A percentile compares a stretch with the other conserved stretches of the same genome.
These are phyloP conservation scores for Amphilophus citrinellus DNA, from an alignment of 2,113 vertebrate species.

Conservation along the genomic window DNA sequence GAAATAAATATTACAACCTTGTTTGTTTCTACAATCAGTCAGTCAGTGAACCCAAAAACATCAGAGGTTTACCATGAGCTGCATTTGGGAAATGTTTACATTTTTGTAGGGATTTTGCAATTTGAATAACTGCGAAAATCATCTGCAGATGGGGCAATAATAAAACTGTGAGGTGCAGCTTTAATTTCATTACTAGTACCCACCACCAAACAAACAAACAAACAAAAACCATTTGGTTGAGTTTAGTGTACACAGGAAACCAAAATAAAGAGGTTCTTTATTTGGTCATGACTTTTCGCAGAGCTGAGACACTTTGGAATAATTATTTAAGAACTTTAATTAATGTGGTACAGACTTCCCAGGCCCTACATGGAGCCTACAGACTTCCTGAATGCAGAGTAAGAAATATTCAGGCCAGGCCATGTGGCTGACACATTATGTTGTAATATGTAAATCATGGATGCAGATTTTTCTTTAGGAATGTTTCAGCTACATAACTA, in stretches of 20 bases:
- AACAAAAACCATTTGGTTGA: neutral
- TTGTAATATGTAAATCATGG: constrained; percentile 43
- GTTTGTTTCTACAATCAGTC: neutral
- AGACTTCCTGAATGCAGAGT: neutral
- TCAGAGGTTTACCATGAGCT: no score
- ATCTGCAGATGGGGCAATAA: neutral
- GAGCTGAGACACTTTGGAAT: neutral
- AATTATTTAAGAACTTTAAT: neutral
- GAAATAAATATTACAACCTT: no score
- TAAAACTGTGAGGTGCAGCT: neutral
- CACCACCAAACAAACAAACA: no score
- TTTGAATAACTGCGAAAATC: neutral
- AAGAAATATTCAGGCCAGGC: neutral
- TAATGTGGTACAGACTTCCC: neutral
- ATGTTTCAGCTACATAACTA: constrained; percentile 16
- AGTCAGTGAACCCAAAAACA: neutral
- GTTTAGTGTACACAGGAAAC: neutral
- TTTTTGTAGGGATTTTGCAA: neutral
- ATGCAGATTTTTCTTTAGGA: neutral
- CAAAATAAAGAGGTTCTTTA: neutral
- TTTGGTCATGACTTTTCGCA: neutral
- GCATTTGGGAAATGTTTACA: neutral
- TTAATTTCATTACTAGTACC: neutral
- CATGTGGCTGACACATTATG: constrained; percentile 61
- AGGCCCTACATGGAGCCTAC: neutral